Conservation (phyloP, 2,888 invertebrate genomes). For the Drosophila nr. perissopoda region DNA sequence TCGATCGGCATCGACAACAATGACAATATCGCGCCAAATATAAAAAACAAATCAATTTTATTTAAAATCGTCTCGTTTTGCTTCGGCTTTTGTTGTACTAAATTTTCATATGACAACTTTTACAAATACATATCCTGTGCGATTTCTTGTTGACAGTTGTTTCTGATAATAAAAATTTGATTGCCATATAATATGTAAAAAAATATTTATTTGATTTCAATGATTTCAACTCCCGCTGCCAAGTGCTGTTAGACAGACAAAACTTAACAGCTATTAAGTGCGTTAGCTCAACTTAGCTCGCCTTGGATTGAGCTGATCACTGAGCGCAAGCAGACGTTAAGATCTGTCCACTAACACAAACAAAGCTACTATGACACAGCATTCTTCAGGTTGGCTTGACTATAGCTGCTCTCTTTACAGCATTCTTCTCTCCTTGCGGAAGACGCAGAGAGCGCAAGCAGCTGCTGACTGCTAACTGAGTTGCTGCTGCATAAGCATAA, state of each 20-base stretch:
- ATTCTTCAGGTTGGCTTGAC: neutral
- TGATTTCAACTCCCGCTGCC: neutral
- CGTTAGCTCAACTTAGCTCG: neutral
- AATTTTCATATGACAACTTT: neutral
- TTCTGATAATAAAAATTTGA: neutral
- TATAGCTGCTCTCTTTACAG: neutral
- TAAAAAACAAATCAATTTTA: neutral
- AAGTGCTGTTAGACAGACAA: neutral
- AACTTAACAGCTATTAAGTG: neutral
- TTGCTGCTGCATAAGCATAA: neutral
- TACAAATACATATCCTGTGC: neutral
- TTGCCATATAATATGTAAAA: too few species aligned
- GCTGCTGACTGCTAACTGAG: neutral
- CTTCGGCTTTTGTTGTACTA: neutral
- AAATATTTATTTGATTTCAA: neutral
- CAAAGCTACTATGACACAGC: neutral
- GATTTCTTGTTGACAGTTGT: neutral
- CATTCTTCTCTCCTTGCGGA: constrained; percentile 3
- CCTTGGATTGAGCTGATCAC: neutral
- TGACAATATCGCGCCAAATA: neutral
- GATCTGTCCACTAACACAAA: neutral
- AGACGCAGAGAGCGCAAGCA: neutral
- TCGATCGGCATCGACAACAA: constrained; percentile 23
- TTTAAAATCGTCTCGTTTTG: constrained; percentile 16
- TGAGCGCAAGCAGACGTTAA: neutral